Evolutionary conservation across 2,797 vertebrate species (phyloP).

Genomic region (Chaetodon trifasciatus): DNA sequence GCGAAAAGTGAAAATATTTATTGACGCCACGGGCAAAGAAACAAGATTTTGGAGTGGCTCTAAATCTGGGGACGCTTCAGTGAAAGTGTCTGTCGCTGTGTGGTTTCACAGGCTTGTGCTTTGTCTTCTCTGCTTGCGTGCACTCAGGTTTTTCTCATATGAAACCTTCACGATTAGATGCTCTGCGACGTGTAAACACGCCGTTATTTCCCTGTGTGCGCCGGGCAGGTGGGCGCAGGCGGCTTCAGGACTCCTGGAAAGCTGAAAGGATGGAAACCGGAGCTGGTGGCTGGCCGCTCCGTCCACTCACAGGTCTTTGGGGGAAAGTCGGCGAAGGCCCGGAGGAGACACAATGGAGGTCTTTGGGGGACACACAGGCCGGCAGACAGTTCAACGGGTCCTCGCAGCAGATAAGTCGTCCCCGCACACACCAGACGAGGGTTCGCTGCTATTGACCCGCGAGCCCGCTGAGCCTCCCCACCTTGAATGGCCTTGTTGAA

Average conservation of each 20-base stretch:
- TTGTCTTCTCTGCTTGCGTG: not conserved
- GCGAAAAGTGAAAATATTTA: constrained; percentile 19
- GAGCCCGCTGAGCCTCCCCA: constrained; percentile 70
- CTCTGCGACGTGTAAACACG: not conserved
- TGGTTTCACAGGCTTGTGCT: not conserved
- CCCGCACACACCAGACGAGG: constrained; percentile 56
- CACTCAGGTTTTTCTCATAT: not conserved
- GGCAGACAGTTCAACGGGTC: constrained; percentile 73
- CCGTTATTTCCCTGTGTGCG: not conserved
- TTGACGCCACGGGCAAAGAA: not conserved
- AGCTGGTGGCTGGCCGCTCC: constrained; percentile 51
- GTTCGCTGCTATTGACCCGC: constrained; percentile 71
- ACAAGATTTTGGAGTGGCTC: not conserved
- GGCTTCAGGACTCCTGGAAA: constrained; percentile 28
- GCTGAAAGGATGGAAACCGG: constrained; percentile 46
- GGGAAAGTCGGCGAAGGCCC: constrained; percentile 25
- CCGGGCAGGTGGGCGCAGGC: not conserved
- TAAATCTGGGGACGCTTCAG: not conserved
- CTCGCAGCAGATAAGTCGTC: constrained; percentile 72
- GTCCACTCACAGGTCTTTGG: constrained; percentile 47
- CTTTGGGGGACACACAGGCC: constrained; percentile 62
- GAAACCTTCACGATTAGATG: not conserved
- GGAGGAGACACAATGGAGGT: constrained; percentile 55
- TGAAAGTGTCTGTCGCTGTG: not conserved
- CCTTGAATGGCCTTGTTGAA: constrained; percentile 81